Conservation (phyloP, 2,797 vertebrate species). For the Poecile montanus region DNA sequence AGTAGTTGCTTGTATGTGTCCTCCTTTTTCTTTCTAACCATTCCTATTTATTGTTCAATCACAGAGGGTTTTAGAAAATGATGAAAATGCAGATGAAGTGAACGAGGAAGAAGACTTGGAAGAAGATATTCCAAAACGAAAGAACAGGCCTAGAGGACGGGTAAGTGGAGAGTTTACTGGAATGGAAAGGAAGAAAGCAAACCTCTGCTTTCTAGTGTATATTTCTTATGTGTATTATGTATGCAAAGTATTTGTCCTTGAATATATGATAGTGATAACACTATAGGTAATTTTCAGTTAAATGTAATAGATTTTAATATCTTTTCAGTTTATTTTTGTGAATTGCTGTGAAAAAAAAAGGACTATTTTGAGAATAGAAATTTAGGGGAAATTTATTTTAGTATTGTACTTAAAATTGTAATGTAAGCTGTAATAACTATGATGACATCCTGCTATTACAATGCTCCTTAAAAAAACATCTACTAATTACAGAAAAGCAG, state of each 20-base stretch:
- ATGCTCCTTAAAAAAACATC: not conserved
- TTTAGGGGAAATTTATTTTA: not conserved
- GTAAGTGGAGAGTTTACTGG: conserved; percentile 75
- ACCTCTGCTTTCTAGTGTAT: not conserved
- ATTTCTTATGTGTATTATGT: not conserved
- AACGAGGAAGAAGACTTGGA: conserved; percentile 95
- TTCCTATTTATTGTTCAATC: conserved; percentile 62
- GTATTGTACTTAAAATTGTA: not conserved
- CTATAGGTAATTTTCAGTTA: not conserved
- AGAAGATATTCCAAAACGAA: conserved; percentile 94
- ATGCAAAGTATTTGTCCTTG: not conserved
- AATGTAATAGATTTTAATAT: not conserved
- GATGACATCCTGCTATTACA: conserved; percentile 5
- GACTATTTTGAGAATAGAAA: not conserved
- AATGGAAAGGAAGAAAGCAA: not conserved
- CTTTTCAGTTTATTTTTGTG: not conserved
- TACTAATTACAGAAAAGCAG: conserved; percentile 27
- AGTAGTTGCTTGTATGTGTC: not conserved
- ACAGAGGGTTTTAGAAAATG: conserved; percentile 95
- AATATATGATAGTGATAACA: not conserved
- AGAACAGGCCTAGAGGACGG: conserved; percentile 94
- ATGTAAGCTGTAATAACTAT: not conserved
- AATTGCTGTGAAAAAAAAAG: not conserved
- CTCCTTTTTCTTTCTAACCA: conserved; percentile 20
- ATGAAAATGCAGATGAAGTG: conserved; percentile 94